Evolutionary conservation across 2,888 invertebrate species (phyloP).

Genomic region (Pterobdella sp.): DNA sequence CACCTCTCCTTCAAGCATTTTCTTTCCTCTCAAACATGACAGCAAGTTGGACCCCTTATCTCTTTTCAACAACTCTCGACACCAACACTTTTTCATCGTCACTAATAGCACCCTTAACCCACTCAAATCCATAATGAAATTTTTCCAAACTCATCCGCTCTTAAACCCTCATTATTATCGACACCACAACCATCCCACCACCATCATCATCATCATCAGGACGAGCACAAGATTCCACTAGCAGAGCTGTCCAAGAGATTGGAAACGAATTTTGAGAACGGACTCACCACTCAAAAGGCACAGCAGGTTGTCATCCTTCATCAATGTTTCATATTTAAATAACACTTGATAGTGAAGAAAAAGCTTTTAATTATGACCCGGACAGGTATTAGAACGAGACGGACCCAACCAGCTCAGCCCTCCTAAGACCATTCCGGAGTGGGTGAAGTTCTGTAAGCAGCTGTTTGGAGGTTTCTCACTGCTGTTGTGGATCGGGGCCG

Average conservation of each 20-base stretch:
- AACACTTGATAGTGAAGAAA: too few relatives aligned
- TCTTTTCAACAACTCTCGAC: too few relatives aligned
- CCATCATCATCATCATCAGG: slow-evolving; percentile 48
- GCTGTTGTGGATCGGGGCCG: slow-evolving; percentile 48
- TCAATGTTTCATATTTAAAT: too few relatives aligned
- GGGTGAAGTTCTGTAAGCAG: slow-evolving; percentile 48
- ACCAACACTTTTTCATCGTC: too few relatives aligned
- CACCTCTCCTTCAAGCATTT: too few relatives aligned
- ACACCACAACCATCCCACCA: slow-evolving; percentile 1
- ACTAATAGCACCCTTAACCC: too few relatives aligned
- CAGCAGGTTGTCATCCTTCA: background rate
- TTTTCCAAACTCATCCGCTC: background rate
- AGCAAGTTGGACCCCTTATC: too few relatives aligned
- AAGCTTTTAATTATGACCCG: background rate
- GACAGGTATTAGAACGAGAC: slow-evolving; percentile 42
- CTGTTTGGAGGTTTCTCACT: slow-evolving; percentile 48
- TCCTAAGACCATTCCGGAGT: slow-evolving; percentile 48
- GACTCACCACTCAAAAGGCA: background rate
- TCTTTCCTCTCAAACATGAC: too few relatives aligned
- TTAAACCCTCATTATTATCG: too few relatives aligned
- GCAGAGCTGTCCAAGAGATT: slow-evolving; percentile 92
- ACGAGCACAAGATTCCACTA: slow-evolving; percentile 89
- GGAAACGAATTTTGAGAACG: slow-evolving; percentile 87
- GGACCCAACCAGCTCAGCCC: slow-evolving; percentile 49
- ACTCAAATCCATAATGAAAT: background rate